phyloP scores from a whole-genome alignment of 2,113 vertebrate species.

The Myanophis thanlyinensis region DNA sequence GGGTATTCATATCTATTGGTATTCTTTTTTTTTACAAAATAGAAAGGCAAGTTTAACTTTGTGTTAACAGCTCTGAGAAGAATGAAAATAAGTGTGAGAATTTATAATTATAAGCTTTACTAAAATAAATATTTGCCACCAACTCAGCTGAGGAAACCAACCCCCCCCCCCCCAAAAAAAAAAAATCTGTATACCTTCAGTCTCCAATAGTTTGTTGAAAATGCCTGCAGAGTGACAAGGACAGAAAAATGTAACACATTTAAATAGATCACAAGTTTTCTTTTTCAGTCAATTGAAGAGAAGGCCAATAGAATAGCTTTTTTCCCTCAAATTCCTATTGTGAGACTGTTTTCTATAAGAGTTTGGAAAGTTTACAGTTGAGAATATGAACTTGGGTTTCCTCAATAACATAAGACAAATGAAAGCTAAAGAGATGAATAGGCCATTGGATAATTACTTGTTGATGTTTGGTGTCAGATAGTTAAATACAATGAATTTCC shows the following conservation, averaged over 20 bases:
- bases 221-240: background rate
- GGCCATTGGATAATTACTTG: background rate
- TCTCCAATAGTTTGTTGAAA: background rate
- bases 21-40: conserved; percentile 29
- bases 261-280: background rate
- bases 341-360: background rate
- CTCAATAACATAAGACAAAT: background rate
- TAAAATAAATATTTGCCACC: conserved; percentile 36
- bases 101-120: conserved; percentile 44
- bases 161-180: too few species aligned
- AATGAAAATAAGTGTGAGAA: conserved; percentile 34
- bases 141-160: conserved; percentile 23
- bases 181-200: background rate
- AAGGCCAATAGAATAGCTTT: background rate
- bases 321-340: background rate
- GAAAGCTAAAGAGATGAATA: background rate
- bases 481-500: background rate
- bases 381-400: background rate
- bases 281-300: background rate
- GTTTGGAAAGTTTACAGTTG: background rate
- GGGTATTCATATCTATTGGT: background rate
- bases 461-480: background rate
- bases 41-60: conserved; percentile 51
- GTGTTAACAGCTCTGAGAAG: conserved; percentile 24
- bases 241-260: conserved; percentile 14